Percentiles rank a stretch among this genome's conserved stretches.
phyloP scores from a whole-genome alignment of 2,888 invertebrate genomes.

The Macrophya annulata region DNA sequence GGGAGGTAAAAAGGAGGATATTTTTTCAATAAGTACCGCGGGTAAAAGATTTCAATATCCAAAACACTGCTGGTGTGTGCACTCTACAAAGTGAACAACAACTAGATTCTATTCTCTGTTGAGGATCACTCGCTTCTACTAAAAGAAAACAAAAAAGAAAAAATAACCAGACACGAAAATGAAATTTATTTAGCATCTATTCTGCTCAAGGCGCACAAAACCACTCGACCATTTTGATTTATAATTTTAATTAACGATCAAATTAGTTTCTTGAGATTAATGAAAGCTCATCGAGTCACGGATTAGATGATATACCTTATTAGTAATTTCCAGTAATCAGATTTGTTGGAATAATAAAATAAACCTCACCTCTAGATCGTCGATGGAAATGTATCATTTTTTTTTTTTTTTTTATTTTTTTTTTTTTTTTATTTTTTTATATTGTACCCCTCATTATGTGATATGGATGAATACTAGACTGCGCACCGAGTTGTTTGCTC shows the following conservation, averaged over 20 bases:
- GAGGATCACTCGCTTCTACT: not conserved
- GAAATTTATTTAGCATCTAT: too few relatives aligned
- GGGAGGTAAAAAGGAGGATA: not conserved
- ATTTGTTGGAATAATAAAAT: too few relatives aligned
- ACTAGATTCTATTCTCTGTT: not conserved
- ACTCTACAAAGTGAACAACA: conserved; percentile 39
- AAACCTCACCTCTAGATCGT: not conserved
- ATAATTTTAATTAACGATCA: conserved; percentile 18
- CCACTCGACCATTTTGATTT: not conserved
- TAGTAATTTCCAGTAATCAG: too few relatives aligned
- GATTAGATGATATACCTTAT: too few relatives aligned
- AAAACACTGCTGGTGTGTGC: not conserved
- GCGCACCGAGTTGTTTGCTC: not conserved
- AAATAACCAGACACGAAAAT: too few relatives aligned
- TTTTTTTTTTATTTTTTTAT: too few relatives aligned
- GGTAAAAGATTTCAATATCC: conserved; percentile 42
- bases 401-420: too few relatives aligned
- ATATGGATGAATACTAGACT: conserved; percentile 16
- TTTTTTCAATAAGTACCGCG: conserved; percentile 9
- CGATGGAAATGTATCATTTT: too few relatives aligned
- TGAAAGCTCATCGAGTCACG: too few relatives aligned
- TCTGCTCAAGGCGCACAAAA: too few relatives aligned
- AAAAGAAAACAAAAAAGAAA: not conserved
- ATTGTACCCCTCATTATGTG: conserved; percentile 7
- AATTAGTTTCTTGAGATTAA: too few relatives aligned